These are phyloP conservation scores for Meteorus cinctellus DNA, from an alignment of 2,888 invertebrate species.

Conservation along the genomic window DNA sequence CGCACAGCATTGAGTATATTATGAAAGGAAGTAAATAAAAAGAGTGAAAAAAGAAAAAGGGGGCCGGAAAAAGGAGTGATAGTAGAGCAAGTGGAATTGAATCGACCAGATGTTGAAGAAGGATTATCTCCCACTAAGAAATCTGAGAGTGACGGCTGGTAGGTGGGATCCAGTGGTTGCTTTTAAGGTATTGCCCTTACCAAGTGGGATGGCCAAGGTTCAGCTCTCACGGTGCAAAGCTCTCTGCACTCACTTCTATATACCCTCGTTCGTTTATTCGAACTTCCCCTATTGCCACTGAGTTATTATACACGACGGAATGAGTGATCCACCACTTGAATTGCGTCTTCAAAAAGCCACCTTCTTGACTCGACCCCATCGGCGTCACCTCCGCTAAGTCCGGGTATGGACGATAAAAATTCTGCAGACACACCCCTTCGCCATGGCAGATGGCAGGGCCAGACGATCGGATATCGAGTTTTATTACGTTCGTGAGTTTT, in stretches of 20 bases:
- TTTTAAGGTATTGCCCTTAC: slow-evolving; percentile 68
- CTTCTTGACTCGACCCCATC: slow-evolving; percentile 43
- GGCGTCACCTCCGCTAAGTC: slow-evolving; percentile 17
- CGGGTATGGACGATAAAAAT: slow-evolving; percentile 38
- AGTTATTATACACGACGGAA: slow-evolving; percentile 47
- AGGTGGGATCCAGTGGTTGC: slow-evolving; percentile 50
- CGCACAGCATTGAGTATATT: slow-evolving; percentile 7
- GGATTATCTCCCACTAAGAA: slow-evolving; percentile 66
- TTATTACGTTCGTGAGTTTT: slow-evolving; percentile 43
- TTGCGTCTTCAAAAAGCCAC: slow-evolving; percentile 33
- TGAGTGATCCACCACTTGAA: slow-evolving; percentile 44
- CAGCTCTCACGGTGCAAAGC: background rate
- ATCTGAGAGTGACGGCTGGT: slow-evolving; percentile 63
- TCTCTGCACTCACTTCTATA: slow-evolving; percentile 8
- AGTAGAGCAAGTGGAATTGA: slow-evolving; percentile 26
- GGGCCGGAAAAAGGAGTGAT: slow-evolving; percentile 13
- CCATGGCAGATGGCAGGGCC: slow-evolving; percentile 42
- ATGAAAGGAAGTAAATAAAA: slow-evolving; percentile 42
- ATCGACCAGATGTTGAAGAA: slow-evolving; percentile 65
- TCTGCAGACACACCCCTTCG: slow-evolving; percentile 41
- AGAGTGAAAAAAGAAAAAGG: slow-evolving; percentile 13
- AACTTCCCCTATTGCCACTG: slow-evolving; percentile 8
- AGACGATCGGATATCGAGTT: slow-evolving; percentile 48
- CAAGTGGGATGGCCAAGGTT: slow-evolving; percentile 39
- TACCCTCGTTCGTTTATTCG: slow-evolving; percentile 22